Conservation (phyloP, 2,888 invertebrate genomes). For the Acanthoscelides obtectus region DNA sequence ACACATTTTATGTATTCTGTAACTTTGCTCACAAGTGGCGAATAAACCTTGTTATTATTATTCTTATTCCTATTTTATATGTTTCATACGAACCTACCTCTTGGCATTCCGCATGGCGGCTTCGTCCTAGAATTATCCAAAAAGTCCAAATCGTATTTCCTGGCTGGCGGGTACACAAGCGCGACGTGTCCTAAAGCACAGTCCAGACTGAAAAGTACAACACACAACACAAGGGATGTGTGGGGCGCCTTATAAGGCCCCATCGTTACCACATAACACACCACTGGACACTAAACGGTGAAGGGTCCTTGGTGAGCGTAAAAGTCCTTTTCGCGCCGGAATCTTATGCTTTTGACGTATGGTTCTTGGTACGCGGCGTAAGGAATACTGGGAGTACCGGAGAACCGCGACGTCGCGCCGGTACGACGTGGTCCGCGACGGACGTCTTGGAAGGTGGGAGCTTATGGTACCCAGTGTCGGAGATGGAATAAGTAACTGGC, state of each 20-base stretch:
- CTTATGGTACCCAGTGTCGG: not conserved
- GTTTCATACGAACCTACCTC: slow-evolving; percentile 56
- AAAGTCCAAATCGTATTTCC: slow-evolving; percentile 86
- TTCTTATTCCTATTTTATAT: no score
- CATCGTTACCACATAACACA: not conserved
- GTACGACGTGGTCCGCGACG: not conserved
- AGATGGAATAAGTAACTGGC: no score
- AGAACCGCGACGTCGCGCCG: not conserved
- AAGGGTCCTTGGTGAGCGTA: not conserved
- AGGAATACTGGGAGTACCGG: not conserved
- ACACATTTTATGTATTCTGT: no score
- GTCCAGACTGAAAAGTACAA: not conserved
- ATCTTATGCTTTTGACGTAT: not conserved
- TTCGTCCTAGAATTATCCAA: slow-evolving; percentile 86
- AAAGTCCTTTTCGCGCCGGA: not conserved
- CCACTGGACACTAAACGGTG: not conserved
- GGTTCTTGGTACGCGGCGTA: not conserved
- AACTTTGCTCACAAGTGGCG: no score
- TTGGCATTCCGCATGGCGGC: slow-evolving; percentile 92
- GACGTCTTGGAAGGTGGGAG: not conserved
- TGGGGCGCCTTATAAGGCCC: not conserved
- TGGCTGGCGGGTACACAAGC: slow-evolving; percentile 84
- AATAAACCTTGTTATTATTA: no score
- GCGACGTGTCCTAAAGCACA: slow-evolving; percentile 63
- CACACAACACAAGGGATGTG: not conserved